Evolutionary conservation across 2,797 vertebrate species (phyloP).

Genomic region (Bradypodion ventrale): DNA sequence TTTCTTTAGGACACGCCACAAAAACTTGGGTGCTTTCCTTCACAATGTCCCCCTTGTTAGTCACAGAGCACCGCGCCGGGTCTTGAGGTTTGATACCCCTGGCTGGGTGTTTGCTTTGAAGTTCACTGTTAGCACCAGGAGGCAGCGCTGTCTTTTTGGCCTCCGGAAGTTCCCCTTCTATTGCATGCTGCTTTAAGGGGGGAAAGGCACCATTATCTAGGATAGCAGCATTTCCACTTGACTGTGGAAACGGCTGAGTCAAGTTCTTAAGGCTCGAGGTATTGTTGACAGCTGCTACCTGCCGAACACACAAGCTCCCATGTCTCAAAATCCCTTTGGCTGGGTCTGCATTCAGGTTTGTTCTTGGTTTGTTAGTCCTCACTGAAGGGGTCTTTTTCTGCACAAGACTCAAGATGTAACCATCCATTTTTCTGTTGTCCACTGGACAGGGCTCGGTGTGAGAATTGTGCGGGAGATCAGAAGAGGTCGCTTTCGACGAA

Average conservation of each 20-base stretch:
- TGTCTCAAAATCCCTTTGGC: constrained; percentile 87
- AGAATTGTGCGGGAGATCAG: constrained; percentile 71
- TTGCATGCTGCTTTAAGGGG: constrained; percentile 74
- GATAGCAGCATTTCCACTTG: constrained; percentile 35
- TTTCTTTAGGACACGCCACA: constrained; percentile 69
- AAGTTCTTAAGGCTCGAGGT: constrained; percentile 74
- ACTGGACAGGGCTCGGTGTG: constrained; percentile 71
- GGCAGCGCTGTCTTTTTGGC: constrained; percentile 66
- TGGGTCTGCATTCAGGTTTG: constrained; percentile 88
- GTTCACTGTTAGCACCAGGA: constrained; percentile 44
- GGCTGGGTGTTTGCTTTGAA: constrained; percentile 73
- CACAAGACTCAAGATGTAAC: constrained; percentile 88
- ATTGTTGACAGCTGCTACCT: constrained; percentile 61
- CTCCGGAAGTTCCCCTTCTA: constrained; percentile 77
- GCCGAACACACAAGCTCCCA: constrained; percentile 82
- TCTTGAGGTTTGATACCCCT: constrained; percentile 68
- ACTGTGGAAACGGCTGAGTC: constrained; percentile 71
- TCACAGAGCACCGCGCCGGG: constrained; percentile 22
- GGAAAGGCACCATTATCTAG: constrained; percentile 71
- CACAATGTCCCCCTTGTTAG: constrained; percentile 62
- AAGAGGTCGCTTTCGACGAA: constrained; percentile 66
- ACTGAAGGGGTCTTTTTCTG: constrained; percentile 86
- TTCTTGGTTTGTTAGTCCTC: constrained; percentile 90
- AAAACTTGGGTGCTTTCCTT: constrained; percentile 65
- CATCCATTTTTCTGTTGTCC: constrained; percentile 83